Base-by-base conservation (phyloP, 1,140 invertebrate genomes). In the Drosophila hydei region DNA sequence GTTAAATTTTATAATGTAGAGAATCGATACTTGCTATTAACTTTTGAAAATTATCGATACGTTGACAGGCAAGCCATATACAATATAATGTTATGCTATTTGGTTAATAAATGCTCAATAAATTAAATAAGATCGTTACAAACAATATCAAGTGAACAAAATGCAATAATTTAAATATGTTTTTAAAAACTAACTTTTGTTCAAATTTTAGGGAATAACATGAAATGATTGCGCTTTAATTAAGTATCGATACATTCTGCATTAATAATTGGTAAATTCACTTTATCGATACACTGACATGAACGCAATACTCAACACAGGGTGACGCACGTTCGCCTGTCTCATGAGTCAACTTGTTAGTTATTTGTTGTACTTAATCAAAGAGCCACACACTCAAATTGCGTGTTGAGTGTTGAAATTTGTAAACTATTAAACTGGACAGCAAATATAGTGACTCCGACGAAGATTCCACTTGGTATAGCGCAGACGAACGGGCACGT, bases 401-500 rank as follows among this genome's bases (percentile, higher is more conserved):
- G 42, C 40, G 21, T 21, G 40, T 11, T 18, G 60, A 43, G 48
- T 40, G 9, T 51, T 9, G 16, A 11, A 12, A 38, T 27, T 50
- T n/a, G 11, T 5, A 52, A 38, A 5, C 19, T 25, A 7, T 67
- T 80, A 87, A 56, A 36, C 80, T 85, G 80, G 80, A 85, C 70
- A n/a, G 45, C 6, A 48, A 58, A 11, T 58, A 21, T 18, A 87
- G 68, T 67, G 81, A 87, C 33, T 27, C 43, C 45, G 77, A 87
- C 12, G 68, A 84, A 19, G 40, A 47, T 33, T 48, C 27, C 52
- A 36, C 58, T 14, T 88, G 74, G 78, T 18, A 75, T 12, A 63
- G 36, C 23, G 61, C 56, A 21, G 77, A 85, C 83, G 81, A 87
- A n/a, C 72, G 51, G n/a, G 50, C 67, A 40, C 71, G 27, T 69